Percentiles rank a stretch among this genome's conserved stretches.
phyloP scores from a whole-genome alignment of 2,888 invertebrate species.

The Hemaris fuciformis region DNA sequence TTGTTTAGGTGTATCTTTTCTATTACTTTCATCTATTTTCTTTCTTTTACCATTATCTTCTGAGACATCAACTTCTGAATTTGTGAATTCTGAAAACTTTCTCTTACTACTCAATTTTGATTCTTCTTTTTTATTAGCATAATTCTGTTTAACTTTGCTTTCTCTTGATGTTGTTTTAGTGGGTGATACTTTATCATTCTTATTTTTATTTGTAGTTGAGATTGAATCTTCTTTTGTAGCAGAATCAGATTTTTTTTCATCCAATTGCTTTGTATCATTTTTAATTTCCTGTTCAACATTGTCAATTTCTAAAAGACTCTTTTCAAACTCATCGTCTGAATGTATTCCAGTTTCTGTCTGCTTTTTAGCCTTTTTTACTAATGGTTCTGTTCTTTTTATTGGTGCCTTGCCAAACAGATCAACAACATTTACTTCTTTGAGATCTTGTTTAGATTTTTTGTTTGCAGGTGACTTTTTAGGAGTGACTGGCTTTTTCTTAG shows the following conservation, averaged over 20 bases:
- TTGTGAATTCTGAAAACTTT: slow-evolving; percentile 57
- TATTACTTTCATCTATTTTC: slow-evolving; percentile 20
- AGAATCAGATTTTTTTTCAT: not conserved
- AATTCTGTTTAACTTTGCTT: slow-evolving; percentile 18
- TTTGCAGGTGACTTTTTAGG: slow-evolving; percentile 32
- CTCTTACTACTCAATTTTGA: slow-evolving; percentile 43
- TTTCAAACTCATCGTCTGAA: slow-evolving; percentile 86
- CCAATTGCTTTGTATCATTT: not conserved
- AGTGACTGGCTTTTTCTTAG: slow-evolving; percentile 42
- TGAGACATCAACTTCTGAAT: slow-evolving; percentile 25
- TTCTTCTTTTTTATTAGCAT: slow-evolving; percentile 29
- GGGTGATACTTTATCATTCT: slow-evolving; percentile 10
- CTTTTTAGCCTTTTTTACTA: slow-evolving; percentile 68
- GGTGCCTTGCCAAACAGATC: slow-evolving; percentile 84
- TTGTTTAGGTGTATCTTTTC: slow-evolving; percentile 9
- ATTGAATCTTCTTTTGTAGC: slow-evolving; percentile 19
- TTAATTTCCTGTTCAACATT: slow-evolving; percentile 53
- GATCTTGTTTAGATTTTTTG: slow-evolving; percentile 38
- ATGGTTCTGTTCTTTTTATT: slow-evolving; percentile 79
- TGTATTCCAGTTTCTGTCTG: slow-evolving; percentile 80
- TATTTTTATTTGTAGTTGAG: slow-evolving; percentile 16
- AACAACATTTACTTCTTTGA: slow-evolving; percentile 68
- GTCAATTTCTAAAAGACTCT: slow-evolving; percentile 85
- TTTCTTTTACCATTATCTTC: slow-evolving; percentile 30
- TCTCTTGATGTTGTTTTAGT: slow-evolving; percentile 17